Conservation (phyloP, 2,888 invertebrate genomes). For the Ophioninae sp. region DNA sequence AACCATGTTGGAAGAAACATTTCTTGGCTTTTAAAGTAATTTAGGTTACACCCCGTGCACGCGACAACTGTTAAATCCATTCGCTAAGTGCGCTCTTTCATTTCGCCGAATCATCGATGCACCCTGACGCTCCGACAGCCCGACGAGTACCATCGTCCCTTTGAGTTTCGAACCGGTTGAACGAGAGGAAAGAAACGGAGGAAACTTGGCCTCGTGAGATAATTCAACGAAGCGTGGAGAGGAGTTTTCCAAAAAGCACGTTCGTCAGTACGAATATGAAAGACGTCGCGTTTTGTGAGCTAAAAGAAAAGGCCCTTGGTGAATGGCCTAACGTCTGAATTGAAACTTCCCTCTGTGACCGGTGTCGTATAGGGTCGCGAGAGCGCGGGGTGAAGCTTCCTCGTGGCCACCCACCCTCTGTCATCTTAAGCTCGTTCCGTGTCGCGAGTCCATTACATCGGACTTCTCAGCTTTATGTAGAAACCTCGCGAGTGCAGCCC, state of each 20-base stretch:
- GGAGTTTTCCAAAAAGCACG: background rate
- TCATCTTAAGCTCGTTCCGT: constrained; percentile 30
- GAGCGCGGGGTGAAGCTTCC: background rate
- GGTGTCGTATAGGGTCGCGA: too few species aligned
- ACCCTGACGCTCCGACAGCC: background rate
- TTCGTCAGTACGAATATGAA: background rate
- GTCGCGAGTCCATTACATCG: constrained; percentile 11
- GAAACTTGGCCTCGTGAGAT: background rate
- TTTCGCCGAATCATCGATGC: constrained; percentile 1
- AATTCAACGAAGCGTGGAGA: constrained; percentile 1
- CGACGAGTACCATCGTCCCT: background rate
- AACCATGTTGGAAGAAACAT: too few species aligned
- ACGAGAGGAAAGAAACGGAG: background rate
- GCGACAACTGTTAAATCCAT: too few species aligned
- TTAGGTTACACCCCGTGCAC: too few species aligned
- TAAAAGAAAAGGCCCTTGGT: background rate
- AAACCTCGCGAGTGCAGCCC: constrained; percentile 35
- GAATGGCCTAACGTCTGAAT: constrained; percentile 18
- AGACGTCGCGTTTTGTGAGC: background rate
- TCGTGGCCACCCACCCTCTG: background rate
- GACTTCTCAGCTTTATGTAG: constrained; percentile 16
- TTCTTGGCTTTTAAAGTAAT: too few species aligned
- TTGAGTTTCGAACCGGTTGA: constrained; percentile 6
- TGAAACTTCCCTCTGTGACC: background rate
- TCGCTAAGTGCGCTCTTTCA: background rate